Percentiles rank a stretch among this genome's conserved stretches.
Evolutionary conservation across 2,113 vertebrate genomes (phyloP).

Genomic region (Catharus fuscescens): DNA sequence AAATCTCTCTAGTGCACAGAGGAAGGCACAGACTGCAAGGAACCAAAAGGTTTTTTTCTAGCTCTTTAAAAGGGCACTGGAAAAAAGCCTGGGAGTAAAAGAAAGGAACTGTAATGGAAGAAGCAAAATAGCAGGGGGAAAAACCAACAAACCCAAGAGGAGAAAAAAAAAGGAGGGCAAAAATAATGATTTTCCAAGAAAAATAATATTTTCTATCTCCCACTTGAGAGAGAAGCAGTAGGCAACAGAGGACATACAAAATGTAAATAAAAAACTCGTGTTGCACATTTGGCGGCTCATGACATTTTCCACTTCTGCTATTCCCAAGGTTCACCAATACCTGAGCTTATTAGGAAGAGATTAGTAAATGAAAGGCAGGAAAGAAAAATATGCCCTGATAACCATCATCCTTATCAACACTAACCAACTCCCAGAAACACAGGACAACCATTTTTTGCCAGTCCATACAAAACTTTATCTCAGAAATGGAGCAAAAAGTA

Average conservation of each 20-base stretch:
- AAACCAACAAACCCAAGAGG: accelerated
- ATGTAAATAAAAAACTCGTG: neutral
- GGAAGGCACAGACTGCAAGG: neutral
- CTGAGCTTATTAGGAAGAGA: neutral
- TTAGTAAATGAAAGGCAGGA: neutral
- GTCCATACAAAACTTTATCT: neutral
- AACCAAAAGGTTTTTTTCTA: neutral
- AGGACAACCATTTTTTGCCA: neutral
- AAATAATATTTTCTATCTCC: neutral
- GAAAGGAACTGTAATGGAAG: neutral
- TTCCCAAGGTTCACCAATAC: neutral
- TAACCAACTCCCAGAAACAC: neutral
- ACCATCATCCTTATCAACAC: neutral
- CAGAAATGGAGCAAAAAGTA: neutral
- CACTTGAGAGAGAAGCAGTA: neutral
- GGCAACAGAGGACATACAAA: neutral
- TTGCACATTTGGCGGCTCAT: neutral
- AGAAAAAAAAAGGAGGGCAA: accelerated
- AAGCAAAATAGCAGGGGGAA: neutral
- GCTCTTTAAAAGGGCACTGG: neutral
- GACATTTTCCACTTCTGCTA: neutral
- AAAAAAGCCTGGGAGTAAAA: neutral
- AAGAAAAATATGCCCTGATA: neutral
- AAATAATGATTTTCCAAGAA: neutral
- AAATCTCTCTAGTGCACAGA: neutral